Evolutionary conservation across 92 coral and sea anemone species (phyloP), one percentile per base, ranked within the genome.

Genomic region (Palythoa grandis): DNA sequence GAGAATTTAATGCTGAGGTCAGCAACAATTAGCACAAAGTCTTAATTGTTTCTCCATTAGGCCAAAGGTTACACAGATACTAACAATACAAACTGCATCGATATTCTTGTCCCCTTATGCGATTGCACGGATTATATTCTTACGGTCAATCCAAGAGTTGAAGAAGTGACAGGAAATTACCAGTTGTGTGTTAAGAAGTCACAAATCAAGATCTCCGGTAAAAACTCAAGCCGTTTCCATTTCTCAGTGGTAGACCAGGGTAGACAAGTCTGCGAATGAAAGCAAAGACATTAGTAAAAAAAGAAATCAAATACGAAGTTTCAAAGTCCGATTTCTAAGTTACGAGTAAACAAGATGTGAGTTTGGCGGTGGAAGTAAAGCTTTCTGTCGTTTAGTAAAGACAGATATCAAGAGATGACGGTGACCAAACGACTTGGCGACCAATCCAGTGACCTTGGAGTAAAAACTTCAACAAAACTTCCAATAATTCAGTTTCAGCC

Each of bases 401-500:
- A 43, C 1, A 43, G 6, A 43, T 43, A 43, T 43, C 50, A 43
- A 35, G 11, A 63, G 43, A 52, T 19, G 65, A 58, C 65, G 11
- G 16, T 5, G 37, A 20, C 57, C 52, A 65, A 65, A 38, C 66
- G 20, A 61, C 40, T 80, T 52, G 22, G 54, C 54, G 74, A 43
- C 66, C 47, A 20, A 13, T 22, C 35, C 22, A 58, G 11, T 56
- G 60, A 40, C 63, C 54, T 58, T n/a, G 9, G 11, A 17, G 39
- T 17, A 63, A 80, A 80, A 65, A 80, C 85, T 80, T 80, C 83
- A 43, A 80, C 63, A 66, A 80, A 80, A 79, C 84, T 65, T 79
- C 57, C 61, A 79, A 47, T 40, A 79, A 67, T 80, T 38, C 43
- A 8, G 6, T 43, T 29, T 25, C n/a, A 24, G 47, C 57, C n/a